phyloP scores from a whole-genome alignment of 1,140 invertebrate species.

The Eriosoma lanigerum region DNA sequence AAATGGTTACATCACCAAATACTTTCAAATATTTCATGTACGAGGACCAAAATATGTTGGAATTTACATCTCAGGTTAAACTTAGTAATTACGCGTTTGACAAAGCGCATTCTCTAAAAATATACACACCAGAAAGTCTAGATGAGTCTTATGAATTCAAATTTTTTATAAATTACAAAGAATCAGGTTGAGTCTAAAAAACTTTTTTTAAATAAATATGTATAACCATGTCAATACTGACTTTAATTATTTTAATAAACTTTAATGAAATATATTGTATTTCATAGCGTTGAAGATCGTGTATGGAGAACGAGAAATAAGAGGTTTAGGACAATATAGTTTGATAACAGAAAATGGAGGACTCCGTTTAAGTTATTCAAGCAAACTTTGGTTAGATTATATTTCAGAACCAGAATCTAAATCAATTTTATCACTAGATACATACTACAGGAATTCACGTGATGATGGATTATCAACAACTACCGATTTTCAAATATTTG shows the following conservation, averaged over 20 bases:
- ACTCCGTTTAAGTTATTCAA: neutral
- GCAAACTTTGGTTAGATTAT: neutral
- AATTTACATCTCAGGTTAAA: neutral
- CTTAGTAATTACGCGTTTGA: neutral
- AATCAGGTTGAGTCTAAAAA: neutral
- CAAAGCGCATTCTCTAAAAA: neutral
- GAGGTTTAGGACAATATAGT: neutral
- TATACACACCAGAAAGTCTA: neutral
- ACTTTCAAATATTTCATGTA: neutral
- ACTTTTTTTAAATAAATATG: neutral
- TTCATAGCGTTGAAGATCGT: neutral
- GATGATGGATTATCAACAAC: neutral
- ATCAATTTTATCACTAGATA: neutral
- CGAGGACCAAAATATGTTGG: neutral
- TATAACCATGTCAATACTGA: neutral
- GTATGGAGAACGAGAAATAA: neutral
- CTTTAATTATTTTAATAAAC: neutral
- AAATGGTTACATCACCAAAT: neutral
- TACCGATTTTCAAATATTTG: neutral
- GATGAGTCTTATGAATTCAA: neutral
- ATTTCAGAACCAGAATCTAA: neutral
- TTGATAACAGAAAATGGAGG: neutral
- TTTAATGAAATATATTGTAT: neutral
- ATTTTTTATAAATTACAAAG: neutral
- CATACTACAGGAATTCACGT: neutral